Conservation (phyloP, 2,113 vertebrate genomes). For the Xiphophorus maculatus region DNA sequence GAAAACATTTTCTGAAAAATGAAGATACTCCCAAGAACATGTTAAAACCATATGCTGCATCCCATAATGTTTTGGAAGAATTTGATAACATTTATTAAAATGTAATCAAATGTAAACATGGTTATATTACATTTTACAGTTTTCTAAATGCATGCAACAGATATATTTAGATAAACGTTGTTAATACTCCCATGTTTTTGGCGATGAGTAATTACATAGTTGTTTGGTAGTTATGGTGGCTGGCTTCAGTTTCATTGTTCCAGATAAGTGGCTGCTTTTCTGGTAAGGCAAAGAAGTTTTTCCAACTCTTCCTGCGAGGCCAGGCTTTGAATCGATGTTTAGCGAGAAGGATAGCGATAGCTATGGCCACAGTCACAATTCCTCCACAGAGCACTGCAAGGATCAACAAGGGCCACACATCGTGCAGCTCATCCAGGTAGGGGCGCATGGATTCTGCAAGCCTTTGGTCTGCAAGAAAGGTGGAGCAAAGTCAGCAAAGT, state of each 20-base stretch:
- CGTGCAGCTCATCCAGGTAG: conserved; percentile 82
- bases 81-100: neutral
- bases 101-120: neutral
- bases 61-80: too few relatives aligned
- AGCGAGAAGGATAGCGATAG: conserved; percentile 6
- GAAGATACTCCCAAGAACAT: too few relatives aligned
- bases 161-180: neutral
- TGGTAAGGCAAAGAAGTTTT: conserved; percentile 17
- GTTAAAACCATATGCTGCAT: too few relatives aligned
- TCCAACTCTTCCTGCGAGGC: conserved; percentile 21
- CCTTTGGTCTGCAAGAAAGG: conserved; percentile 61
- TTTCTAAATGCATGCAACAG: conserved; percentile 11
- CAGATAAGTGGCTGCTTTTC: conserved; percentile 67
- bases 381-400: conserved; percentile 83
- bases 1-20: too few relatives aligned
- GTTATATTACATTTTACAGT: neutral
- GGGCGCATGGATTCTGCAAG: conserved; percentile 81
- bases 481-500: neutral
- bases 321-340: conserved; percentile 18
- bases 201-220: conserved; percentile 40
- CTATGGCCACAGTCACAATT: conserved; percentile 59
- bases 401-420: conserved; percentile 88
- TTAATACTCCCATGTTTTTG: neutral
- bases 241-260: conserved; percentile 14
- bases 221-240: conserved; percentile 58